These are phyloP conservation scores for Drosophila persimilis DNA, from an alignment of 1,140 invertebrate species.

Conservation along the genomic window DNA sequence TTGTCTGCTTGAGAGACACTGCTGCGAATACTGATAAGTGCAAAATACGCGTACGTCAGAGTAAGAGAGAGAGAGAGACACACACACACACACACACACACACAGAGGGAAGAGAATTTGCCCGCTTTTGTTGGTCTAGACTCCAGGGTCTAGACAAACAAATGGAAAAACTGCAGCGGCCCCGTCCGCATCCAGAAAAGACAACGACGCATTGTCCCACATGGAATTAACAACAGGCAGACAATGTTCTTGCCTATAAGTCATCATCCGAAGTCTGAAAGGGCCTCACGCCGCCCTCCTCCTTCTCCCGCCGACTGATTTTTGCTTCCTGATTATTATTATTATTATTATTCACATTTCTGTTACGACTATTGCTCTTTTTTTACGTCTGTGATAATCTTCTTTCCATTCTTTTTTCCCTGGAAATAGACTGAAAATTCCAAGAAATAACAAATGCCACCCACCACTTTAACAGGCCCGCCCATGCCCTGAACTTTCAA, in stretches of 20 bases:
- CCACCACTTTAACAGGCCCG: no score
- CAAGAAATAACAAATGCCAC: no score
- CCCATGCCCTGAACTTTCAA: no score
- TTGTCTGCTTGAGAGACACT: not conserved
- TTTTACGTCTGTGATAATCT: no score
- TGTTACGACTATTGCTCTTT: no score
- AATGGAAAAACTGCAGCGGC: constrained; percentile 46
- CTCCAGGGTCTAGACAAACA: constrained; percentile 60
- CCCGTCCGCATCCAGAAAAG: constrained; percentile 11
- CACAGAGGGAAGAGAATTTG: constrained; percentile 33
- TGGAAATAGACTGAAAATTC: no score
- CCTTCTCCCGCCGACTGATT: constrained; percentile 52
- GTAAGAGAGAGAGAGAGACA: not conserved
- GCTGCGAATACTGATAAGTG: constrained; percentile 55
- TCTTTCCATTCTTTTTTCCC: no score
- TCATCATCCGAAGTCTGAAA: constrained; percentile 51
- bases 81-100: constrained; percentile 1
- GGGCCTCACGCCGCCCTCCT: constrained; percentile 23
- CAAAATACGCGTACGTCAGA: constrained; percentile 15
- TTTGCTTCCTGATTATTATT: constrained; percentile 65
- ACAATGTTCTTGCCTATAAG: constrained; percentile 38
- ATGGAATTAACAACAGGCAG: constrained; percentile 56
- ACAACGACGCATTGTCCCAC: constrained; percentile 68
- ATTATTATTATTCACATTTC: not conserved
- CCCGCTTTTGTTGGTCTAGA: constrained; percentile 66